Conservation (phyloP, 2,888 invertebrate genomes). For the Calameuta filiformis region DNA sequence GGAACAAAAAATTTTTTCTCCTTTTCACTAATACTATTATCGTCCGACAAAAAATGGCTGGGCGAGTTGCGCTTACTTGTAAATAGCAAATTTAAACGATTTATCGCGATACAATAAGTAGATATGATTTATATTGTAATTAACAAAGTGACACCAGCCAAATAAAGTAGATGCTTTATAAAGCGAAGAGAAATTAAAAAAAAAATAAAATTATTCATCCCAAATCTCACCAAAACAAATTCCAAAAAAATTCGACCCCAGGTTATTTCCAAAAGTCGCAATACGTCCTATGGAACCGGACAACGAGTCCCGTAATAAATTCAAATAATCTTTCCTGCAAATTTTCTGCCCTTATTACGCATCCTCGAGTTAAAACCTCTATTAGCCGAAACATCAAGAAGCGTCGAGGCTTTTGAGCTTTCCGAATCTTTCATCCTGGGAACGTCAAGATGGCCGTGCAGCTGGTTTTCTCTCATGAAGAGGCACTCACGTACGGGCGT, state of each 20-base stretch:
- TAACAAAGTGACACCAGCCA: constrained; percentile 15
- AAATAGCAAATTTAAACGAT: neutral
- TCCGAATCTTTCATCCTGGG: constrained; percentile 27
- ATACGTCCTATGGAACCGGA: neutral
- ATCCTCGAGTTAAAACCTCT: neutral
- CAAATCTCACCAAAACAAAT: neutral
- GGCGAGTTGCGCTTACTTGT: neutral
- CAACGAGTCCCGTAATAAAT: neutral
- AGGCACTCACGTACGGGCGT: constrained; percentile 21
- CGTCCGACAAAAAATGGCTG: neutral
- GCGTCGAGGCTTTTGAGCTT: constrained; percentile 11
- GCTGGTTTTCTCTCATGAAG: constrained; percentile 30
- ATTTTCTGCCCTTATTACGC: neutral
- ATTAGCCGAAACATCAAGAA: neutral
- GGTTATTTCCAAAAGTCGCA: neutral
- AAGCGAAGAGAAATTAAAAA: neutral
- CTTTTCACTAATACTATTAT: neutral
- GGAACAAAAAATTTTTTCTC: neutral
- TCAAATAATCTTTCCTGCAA: neutral
- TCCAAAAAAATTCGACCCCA: neutral
- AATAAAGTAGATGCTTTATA: constrained; percentile 35
- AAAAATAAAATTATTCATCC: neutral
- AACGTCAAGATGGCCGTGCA: constrained; percentile 48
- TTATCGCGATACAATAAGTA: neutral
- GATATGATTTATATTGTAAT: neutral